These are phyloP conservation scores for Coptodon bakossiorum DNA, from an alignment of 2,113 vertebrate species.

Conservation along the genomic window DNA sequence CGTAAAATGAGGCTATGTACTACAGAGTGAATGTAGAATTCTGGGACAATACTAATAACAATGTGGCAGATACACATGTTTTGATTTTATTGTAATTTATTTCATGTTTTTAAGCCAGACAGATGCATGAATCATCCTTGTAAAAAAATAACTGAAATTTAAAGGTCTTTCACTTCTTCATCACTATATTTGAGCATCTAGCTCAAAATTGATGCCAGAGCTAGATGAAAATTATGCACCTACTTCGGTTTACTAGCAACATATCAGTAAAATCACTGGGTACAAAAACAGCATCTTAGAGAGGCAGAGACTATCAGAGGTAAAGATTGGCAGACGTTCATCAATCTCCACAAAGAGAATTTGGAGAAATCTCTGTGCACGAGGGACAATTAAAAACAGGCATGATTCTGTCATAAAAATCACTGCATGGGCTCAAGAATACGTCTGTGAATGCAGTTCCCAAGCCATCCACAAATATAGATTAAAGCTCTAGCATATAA, in stretches of 20 bases:
- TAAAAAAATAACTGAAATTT: not conserved
- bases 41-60: not conserved
- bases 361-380: not conserved
- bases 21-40: not conserved
- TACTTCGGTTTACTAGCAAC: not conserved
- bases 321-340: not conserved
- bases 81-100: not conserved
- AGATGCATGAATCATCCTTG: not conserved
- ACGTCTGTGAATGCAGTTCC: not conserved
- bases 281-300: not conserved
- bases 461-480: not conserved
- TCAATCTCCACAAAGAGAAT: not conserved
- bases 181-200: not conserved
- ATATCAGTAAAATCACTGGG: not conserved
- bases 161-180: not conserved
- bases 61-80: not conserved
- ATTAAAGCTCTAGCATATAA: not conserved
- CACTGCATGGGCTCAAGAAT: not conserved
- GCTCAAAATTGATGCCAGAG: not conserved
- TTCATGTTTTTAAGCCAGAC: not conserved
- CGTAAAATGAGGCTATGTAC: not conserved
- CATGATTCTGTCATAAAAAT: not conserved
- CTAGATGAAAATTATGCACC: not conserved
- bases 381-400: not conserved
- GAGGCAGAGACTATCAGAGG: not conserved